Base-by-base conservation (phyloP, 2,888 invertebrate species). In the Brachynemurus nebulosus region DNA sequence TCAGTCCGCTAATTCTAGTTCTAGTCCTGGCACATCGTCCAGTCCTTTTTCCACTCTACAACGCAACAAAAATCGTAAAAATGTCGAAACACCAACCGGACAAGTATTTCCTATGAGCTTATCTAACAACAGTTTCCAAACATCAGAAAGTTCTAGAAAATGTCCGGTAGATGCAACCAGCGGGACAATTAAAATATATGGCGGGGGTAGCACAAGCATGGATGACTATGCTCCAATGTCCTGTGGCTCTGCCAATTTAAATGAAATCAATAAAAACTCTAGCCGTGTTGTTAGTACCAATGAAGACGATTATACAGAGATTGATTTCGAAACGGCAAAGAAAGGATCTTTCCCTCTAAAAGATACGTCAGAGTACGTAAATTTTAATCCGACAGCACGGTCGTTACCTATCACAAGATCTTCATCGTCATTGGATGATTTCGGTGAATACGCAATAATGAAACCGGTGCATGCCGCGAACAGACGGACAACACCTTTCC, bases 391-490 rank as follows among this genome's bases (percentile, higher is more conserved):
- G 2, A 53, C 50, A 18, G 23, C 11, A 48, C 57, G 62, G 23
- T 57, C 58, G 39, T 63, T 64, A 42, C 37, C 37, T 21, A 39
- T 37, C 39, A 45, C 33, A 35, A 47, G 45, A 16, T 45, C 51
- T 44, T 34, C 27, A 5, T 41, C 39, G n/a, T 45, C 44, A 27
- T 47, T 44, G 27, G 49, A 46, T 21, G 40, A 42, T 41, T 30
- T 6, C 16, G 67, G 67, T 43, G 71, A 71, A 54, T 73, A 74
- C 57, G 70, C 72, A 45, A 58, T 68, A 45, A 66, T 74, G 59
- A 63, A 63, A 47, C 61, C 61, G 3, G 53, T 17, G 9, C 9
- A n/a, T 14, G 27, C 41, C 8, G 16, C 7, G n/a, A 19, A 12
- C 11, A 23, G 38, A 17, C 37, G n/a, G 5, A 35, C 20, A 5